These are phyloP conservation scores for Spialia ferax DNA, from an alignment of 2,888 invertebrate species.

Conservation along the genomic window DNA sequence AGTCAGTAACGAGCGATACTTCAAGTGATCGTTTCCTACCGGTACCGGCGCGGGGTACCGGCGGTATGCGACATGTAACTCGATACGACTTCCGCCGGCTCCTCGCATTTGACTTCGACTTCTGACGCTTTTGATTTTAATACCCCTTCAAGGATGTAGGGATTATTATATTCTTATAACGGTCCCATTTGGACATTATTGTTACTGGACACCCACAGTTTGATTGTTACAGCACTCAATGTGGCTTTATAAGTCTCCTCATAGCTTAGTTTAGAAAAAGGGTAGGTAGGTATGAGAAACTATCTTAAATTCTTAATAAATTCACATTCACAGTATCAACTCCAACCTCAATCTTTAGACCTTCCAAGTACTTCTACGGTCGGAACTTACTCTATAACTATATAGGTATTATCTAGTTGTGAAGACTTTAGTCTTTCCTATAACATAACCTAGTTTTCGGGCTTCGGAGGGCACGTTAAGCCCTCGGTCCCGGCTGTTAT, in stretches of 20 bases:
- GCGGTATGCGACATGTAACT: slow-evolving; percentile 26
- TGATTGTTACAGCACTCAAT: not conserved
- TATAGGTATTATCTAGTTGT: no score
- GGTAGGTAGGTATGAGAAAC: no score
- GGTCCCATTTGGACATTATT: not conserved
- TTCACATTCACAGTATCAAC: no score
- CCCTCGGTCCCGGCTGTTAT: no score
- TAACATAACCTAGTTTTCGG: not conserved
- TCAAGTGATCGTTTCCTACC: slow-evolving; percentile 39
- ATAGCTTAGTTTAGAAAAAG: no score
- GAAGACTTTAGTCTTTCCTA: not conserved
- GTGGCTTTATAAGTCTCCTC: not conserved
- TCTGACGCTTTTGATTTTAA: slow-evolving; percentile 32
- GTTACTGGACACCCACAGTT: not conserved
- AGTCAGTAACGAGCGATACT: slow-evolving; percentile 33
- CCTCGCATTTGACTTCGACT: slow-evolving; percentile 18
- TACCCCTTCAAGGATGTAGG: slow-evolving; percentile 15
- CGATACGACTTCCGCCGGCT: slow-evolving; percentile 44
- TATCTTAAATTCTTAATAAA: no score
- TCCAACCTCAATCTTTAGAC: no score
- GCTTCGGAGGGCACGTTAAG: no score
- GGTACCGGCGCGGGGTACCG: slow-evolving; percentile 3
- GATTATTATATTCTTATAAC: slow-evolving; percentile 10
- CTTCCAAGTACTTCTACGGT: no score
- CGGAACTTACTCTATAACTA: no score